phyloP scores from a whole-genome alignment of 2,888 invertebrate species.

The Hyalella azteca region DNA sequence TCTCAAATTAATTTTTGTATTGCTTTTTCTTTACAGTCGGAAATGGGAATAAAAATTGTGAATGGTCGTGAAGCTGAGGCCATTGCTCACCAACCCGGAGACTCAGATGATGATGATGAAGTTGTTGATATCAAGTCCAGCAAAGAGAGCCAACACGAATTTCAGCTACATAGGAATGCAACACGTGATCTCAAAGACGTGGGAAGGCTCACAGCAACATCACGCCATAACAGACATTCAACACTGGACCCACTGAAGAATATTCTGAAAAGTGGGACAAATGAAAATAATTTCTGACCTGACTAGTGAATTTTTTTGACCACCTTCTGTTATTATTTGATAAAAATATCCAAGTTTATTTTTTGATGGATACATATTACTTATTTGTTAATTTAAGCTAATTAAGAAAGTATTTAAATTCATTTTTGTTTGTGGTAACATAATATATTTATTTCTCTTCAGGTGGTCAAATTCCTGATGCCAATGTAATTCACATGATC shows the following conservation, averaged over 20 bases:
- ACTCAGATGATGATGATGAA: slow-evolving; percentile 51
- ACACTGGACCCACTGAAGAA: slow-evolving; percentile 24
- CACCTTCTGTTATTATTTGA: too few species aligned
- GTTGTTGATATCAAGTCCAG: neutral
- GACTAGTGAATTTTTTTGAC: too few species aligned
- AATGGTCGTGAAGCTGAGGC: slow-evolving; percentile 56
- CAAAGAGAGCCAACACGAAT: slow-evolving; percentile 10
- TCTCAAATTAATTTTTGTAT: too few species aligned
- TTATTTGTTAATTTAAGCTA: too few species aligned
- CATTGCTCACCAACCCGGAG: slow-evolving; percentile 52
- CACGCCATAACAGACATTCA: neutral
- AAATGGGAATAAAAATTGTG: slow-evolving; percentile 56
- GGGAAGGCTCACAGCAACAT: neutral
- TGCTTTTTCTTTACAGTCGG: slow-evolving; percentile 43
- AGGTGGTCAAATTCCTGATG: slow-evolving; percentile 74
- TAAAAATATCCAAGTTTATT: too few species aligned
- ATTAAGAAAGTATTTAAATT: neutral
- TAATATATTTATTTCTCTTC: neutral
- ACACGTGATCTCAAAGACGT: neutral
- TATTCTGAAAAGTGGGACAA: slow-evolving; percentile 20
- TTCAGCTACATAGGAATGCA: neutral
- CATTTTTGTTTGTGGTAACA: neutral
- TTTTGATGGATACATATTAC: too few species aligned
- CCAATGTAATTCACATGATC: slow-evolving; percentile 96
- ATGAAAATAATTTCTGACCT: too few species aligned